A percentile compares a stretch with the other conserved stretches of the same genome.
These are phyloP conservation scores for Epinephelus cyanopodus DNA, from an alignment of 2,113 vertebrate genomes.

Conservation along the genomic window DNA sequence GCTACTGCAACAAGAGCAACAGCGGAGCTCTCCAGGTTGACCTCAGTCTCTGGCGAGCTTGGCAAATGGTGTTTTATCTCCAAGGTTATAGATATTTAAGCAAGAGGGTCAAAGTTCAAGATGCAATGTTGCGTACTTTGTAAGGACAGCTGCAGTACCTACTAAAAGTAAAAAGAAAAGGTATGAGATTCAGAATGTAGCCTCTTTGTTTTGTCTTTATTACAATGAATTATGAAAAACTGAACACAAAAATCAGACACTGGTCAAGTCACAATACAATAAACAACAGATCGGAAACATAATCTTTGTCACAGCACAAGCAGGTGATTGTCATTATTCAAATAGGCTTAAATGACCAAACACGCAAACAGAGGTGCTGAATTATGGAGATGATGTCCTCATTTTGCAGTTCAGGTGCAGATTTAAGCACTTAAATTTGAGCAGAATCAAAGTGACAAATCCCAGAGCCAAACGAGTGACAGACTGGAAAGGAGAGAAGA, in stretches of 20 bases:
- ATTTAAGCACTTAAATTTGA: background rate
- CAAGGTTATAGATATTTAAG: too few relatives aligned
- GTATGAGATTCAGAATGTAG: too few relatives aligned
- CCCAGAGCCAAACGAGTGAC: background rate
- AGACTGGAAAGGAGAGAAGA: background rate
- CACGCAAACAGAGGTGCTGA: background rate
- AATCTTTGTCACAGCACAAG: background rate
- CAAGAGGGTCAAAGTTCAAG: too few relatives aligned
- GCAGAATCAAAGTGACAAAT: background rate
- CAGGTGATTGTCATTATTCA: background rate
- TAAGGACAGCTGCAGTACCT: too few relatives aligned
- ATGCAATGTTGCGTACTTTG: too few relatives aligned
- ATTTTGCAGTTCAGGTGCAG: background rate
- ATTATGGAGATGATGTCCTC: background rate
- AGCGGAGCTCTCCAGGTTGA: too few relatives aligned
- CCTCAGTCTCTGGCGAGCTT: too few relatives aligned
- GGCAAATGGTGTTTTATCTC: too few relatives aligned
- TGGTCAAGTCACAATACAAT: conserved; percentile 12
- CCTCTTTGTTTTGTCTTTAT: conserved; percentile 55
- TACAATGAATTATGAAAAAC: conserved; percentile 40
- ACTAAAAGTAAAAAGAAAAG: too few relatives aligned
- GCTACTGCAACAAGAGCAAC: background rate
- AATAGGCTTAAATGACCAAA: background rate
- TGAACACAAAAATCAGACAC: conserved; percentile 17
- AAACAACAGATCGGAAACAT: background rate